Conservation (phyloP, 92 coral and sea anemone genomes). For the Heteractis magnifica region DNA sequence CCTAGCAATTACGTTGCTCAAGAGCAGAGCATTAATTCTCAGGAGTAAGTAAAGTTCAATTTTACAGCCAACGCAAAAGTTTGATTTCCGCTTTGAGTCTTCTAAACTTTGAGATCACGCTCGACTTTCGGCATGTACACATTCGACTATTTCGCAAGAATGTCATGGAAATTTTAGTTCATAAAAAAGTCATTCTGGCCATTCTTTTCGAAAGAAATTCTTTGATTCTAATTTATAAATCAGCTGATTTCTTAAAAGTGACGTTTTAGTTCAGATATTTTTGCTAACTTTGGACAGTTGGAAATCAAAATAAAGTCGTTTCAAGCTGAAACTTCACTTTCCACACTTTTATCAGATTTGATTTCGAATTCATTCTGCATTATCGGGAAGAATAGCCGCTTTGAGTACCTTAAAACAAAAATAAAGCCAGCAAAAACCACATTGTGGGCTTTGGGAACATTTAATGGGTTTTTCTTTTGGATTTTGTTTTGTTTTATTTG, state of each 20-base stretch:
- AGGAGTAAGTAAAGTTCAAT: conserved; percentile 83
- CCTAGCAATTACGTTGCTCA: conserved; percentile 99
- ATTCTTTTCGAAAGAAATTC: background rate
- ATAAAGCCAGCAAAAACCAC: background rate
- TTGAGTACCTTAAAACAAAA: background rate
- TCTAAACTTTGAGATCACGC: background rate
- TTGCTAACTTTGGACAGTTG: background rate
- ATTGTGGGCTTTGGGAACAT: background rate
- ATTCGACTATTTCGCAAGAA: background rate
- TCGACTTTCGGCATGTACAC: conserved; percentile 16
- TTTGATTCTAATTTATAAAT: background rate
- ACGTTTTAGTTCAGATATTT: background rate
- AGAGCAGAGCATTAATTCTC: conserved; percentile 89
- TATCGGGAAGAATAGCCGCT: background rate
- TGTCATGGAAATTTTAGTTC: background rate
- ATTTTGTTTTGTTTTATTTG: background rate
- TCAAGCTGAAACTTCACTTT: background rate
- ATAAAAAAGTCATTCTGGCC: background rate
- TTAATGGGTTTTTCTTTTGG: background rate
- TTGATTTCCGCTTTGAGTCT: conserved; percentile 30
- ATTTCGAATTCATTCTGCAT: background rate
- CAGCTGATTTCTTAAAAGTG: background rate
- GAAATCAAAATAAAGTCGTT: background rate
- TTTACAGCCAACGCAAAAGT: conserved; percentile 10
- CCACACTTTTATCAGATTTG: background rate